phyloP scores from a whole-genome alignment of 2,888 invertebrate genomes.

The Diarsia brunnea region DNA sequence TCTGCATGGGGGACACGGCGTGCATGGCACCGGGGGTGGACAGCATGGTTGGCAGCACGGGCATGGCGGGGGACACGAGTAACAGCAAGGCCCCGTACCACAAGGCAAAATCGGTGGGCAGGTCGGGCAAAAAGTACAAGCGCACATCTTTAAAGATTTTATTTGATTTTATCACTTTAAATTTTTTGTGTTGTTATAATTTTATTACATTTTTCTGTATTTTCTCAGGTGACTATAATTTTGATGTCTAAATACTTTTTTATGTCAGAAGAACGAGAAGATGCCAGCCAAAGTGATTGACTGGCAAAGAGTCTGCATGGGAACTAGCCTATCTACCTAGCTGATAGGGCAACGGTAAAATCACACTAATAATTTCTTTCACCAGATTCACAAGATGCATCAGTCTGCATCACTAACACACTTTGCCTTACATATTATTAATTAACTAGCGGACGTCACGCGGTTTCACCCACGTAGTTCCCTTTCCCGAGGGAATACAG shows the following conservation, averaged over 20 bases:
- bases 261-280: slow-evolving; percentile 7
- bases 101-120: slow-evolving; percentile 86
- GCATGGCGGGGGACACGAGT: slow-evolving; percentile 81
- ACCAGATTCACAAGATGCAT: neutral
- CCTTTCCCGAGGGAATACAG: too few relatives aligned
- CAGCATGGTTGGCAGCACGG: slow-evolving; percentile 84
- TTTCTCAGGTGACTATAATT: slow-evolving; percentile 16
- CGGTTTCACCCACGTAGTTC: too few relatives aligned
- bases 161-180: slow-evolving; percentile 49
- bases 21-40: slow-evolving; percentile 83
- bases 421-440: neutral
- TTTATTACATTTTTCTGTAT: slow-evolving; percentile 49
- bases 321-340: neutral
- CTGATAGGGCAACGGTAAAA: neutral
- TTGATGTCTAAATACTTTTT: slow-evolving; percentile 33
- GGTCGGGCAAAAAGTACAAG: slow-evolving; percentile 79
- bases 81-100: slow-evolving; percentile 78
- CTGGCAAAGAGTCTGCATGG: neutral
- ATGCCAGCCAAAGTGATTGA: slow-evolving; percentile 14
- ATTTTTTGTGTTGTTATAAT: slow-evolving; percentile 61
- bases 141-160: slow-evolving; percentile 74
- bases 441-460: too few relatives aligned
- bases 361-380: neutral
- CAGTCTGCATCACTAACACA: neutral
- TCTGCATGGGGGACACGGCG: slow-evolving; percentile 85